A percentile compares a stretch with the other conserved stretches of the same genome.
Conservation (phyloP, 1,140 invertebrate genomes). For the Apis laboriosa region DNA sequence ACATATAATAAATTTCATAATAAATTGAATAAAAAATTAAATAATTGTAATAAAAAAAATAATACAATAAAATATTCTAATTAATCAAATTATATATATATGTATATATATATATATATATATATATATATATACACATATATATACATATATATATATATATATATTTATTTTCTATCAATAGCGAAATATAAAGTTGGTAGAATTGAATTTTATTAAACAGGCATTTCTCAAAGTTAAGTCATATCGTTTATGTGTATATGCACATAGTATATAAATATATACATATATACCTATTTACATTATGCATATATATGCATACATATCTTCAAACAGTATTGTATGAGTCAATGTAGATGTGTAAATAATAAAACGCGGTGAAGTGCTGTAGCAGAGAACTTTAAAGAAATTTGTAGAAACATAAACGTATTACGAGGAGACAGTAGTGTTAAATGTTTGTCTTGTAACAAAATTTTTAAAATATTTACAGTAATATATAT, state of each 20-base stretch:
- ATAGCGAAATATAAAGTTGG: neutral
- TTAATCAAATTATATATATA: neutral
- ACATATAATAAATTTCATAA: neutral
- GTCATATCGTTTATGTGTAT: neutral
- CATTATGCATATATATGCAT: neutral
- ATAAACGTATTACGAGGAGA: neutral
- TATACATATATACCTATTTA: neutral
- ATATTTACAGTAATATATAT: neutral
- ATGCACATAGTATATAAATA: neutral
- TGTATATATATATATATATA: neutral
- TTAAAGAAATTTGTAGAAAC: conserved; percentile 17
- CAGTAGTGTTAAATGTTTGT: conserved; percentile 1
- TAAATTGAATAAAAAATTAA: neutral
- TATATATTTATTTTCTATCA: neutral
- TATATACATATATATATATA: neutral
- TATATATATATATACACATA: neutral
- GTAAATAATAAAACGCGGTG: conserved; percentile 47
- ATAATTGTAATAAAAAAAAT: neutral
- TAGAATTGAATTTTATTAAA: neutral
- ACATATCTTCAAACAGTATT: neutral
- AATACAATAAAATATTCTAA: neutral
- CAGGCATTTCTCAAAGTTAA: conserved; percentile 12
- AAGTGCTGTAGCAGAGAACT: neutral
- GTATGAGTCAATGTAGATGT: conserved; percentile 22
- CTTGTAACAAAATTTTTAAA: neutral